Percentiles rank a stretch among this genome's conserved stretches.
Evolutionary conservation across 1,140 invertebrate species (phyloP).

Genomic region (Vollenhovia emeryi): DNA sequence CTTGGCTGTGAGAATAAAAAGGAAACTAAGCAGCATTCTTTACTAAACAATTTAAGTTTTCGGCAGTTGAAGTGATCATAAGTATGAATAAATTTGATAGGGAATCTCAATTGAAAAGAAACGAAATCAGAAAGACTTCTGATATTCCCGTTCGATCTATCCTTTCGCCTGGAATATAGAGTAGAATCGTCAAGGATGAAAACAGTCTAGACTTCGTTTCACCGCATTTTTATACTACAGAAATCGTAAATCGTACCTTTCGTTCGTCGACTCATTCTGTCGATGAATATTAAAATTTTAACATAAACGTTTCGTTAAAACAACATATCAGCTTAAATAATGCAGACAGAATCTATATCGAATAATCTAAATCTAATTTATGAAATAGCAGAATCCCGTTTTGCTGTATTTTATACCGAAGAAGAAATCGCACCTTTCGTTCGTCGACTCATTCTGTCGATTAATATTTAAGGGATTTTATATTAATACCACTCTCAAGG

Average conservation of each 20-base stretch:
- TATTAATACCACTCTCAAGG: slow-evolving; percentile 34
- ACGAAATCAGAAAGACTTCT: too few relatives aligned
- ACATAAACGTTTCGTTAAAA: neutral
- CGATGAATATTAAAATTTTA: slow-evolving; percentile 48
- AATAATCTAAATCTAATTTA: neutral
- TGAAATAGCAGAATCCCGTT: neutral
- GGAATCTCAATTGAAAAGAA: too few relatives aligned
- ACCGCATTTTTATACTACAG: neutral
- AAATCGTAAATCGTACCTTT: neutral
- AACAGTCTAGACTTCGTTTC: too few relatives aligned
- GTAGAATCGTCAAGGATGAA: too few relatives aligned
- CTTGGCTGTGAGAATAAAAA: too few relatives aligned
- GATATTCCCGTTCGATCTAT: too few relatives aligned
- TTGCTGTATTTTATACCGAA: neutral
- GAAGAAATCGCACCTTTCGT: neutral
- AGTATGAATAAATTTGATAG: too few relatives aligned
- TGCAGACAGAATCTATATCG: neutral
- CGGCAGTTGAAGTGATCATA: too few relatives aligned
- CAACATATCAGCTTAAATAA: neutral
- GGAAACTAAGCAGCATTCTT: too few relatives aligned
- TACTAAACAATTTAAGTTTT: too few relatives aligned
- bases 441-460: neutral
- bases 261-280: neutral
- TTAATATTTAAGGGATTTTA: slow-evolving; percentile 43
- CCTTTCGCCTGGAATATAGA: too few relatives aligned